These are phyloP conservation scores for Uropetala carovei DNA, from an alignment of 2,888 invertebrate species.

Conservation along the genomic window DNA sequence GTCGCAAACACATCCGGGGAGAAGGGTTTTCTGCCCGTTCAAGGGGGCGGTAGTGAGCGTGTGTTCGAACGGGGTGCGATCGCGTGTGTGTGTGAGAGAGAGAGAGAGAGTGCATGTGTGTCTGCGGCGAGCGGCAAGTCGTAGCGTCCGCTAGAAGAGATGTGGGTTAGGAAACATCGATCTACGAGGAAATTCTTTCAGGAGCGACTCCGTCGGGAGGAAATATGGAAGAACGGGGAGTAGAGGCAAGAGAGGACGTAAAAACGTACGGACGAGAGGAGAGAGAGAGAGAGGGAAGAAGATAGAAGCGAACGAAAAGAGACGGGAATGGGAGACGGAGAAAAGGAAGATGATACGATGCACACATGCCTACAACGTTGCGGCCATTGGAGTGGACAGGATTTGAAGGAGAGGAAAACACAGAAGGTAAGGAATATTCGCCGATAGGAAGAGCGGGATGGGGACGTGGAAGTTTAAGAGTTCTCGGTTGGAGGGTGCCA, in stretches of 20 bases:
- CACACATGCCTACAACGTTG: background rate
- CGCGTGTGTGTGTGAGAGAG: background rate
- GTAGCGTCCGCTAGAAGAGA: conserved; percentile 20
- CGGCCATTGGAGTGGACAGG: background rate
- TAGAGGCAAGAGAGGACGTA: background rate
- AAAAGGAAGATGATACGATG: background rate
- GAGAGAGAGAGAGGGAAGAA: background rate
- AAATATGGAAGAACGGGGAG: background rate
- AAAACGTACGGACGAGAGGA: background rate
- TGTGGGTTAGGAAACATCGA: conserved; percentile 23
- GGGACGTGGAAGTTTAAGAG: background rate
- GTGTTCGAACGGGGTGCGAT: background rate
- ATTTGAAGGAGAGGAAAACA: background rate
- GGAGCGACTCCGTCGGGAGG: background rate
- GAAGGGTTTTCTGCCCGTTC: conserved; percentile 27
- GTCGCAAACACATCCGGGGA: conserved; percentile 58
- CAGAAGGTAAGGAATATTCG: background rate
- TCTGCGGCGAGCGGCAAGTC: background rate
- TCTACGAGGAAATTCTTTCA: conserved; percentile 26
- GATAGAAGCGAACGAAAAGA: background rate
- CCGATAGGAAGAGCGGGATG: background rate
- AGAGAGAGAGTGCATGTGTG: background rate
- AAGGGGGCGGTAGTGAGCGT: background rate
- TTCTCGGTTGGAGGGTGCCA: background rate
- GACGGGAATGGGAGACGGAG: background rate